Conservation (phyloP, 2,797 vertebrate species). For the Momotus momota region DNA sequence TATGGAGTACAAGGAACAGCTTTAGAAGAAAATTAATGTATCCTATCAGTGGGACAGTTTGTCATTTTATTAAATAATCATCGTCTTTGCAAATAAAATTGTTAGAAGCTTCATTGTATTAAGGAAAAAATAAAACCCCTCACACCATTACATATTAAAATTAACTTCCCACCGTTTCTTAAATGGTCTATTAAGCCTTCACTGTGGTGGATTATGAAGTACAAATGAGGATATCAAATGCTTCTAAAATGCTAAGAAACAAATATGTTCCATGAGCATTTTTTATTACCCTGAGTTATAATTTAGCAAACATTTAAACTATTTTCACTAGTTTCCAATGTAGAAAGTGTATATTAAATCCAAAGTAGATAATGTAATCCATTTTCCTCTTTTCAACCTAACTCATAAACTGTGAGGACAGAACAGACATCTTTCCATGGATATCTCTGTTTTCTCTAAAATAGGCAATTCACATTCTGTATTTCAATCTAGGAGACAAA, state of each 20-base stretch:
- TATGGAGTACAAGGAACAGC: slow-evolving; percentile 86
- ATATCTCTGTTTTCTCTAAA: neutral
- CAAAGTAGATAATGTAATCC: neutral
- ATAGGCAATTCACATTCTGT: neutral
- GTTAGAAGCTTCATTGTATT: slow-evolving; percentile 74
- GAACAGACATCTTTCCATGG: neutral
- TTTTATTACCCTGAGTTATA: slow-evolving; percentile 10
- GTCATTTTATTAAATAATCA: slow-evolving; percentile 95
- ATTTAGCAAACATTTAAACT: slow-evolving; percentile 31
- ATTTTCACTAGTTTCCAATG: neutral
- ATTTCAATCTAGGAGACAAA: neutral
- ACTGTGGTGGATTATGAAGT: slow-evolving; percentile 63
- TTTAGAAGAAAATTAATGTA: slow-evolving; percentile 96
- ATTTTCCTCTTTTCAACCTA: neutral
- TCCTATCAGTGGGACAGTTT: slow-evolving; percentile 95
- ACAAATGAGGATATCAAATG: slow-evolving; percentile 63
- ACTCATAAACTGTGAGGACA: neutral
- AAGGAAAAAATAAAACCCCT: slow-evolving; percentile 66
- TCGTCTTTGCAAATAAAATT: slow-evolving; percentile 91
- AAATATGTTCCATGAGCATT: neutral
- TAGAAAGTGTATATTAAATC: neutral
- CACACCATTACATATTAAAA: slow-evolving; percentile 72
- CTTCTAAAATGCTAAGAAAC: slow-evolving; percentile 61
- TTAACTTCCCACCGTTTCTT: slow-evolving; percentile 75
- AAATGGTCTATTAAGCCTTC: slow-evolving; percentile 71